These are phyloP conservation scores for Physeter macrocephalus DNA, from an alignment of 2,113 vertebrate species.

Conservation along the genomic window DNA sequence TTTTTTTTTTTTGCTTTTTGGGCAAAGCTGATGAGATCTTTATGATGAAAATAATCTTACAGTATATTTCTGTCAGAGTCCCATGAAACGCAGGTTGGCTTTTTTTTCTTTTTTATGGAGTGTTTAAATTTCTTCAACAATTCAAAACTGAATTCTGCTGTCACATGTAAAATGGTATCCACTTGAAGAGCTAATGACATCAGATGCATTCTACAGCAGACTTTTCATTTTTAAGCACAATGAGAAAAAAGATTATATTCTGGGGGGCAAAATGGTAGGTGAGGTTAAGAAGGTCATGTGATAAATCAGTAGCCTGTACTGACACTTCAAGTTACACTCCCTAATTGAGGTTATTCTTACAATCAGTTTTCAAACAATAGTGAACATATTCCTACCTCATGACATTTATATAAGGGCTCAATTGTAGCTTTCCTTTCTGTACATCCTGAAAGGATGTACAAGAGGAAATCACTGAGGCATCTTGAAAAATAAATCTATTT, in stretches of 20 bases:
- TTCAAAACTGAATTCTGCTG: background rate
- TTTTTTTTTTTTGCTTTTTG: background rate
- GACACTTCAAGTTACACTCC: background rate
- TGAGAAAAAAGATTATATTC: background rate
- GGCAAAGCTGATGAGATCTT: background rate
- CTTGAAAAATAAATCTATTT: conserved; percentile 13
- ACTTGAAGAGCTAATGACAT: conserved; percentile 12
- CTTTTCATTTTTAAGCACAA: background rate
- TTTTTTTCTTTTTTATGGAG: background rate
- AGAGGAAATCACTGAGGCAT: conserved; percentile 31
- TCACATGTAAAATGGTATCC: background rate
- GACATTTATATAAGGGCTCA: conserved; percentile 9
- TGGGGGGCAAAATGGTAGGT: background rate
- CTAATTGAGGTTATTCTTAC: background rate
- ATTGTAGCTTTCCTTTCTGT: conserved; percentile 52
- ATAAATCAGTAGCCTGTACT: conserved; percentile 4
- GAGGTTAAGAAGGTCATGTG: background rate
- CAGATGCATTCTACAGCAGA: background rate
- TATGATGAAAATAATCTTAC: background rate
- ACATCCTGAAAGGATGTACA: background rate
- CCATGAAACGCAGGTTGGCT: background rate
- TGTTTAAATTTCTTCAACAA: conserved; percentile 15
- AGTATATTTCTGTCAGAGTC: background rate
- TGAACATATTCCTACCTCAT: background rate
- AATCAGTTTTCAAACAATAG: conserved; percentile 9